A percentile compares a stretch with the other conserved stretches of the same genome.
Conservation (phyloP, 2,113 vertebrate species). For the Malaclemys terrapin region DNA sequence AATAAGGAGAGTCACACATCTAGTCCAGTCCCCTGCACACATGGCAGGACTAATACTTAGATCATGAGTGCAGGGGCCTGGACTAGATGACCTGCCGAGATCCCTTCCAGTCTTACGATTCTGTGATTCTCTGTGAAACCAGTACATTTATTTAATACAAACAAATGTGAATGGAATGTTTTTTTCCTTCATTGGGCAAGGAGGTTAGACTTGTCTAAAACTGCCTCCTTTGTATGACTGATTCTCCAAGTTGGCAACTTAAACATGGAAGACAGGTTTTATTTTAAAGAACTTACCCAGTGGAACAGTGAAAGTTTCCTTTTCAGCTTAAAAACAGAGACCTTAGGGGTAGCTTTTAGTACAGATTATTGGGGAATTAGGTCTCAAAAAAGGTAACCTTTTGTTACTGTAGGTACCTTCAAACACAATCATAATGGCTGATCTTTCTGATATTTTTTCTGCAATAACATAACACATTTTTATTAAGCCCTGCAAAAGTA, state of each 20-base stretch:
- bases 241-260: background rate
- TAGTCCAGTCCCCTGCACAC: too few relatives aligned
- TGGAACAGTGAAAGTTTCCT: constrained; percentile 4
- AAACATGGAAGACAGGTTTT: constrained; percentile 12
- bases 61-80: too few relatives aligned
- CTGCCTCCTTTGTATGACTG: background rate
- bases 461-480: background rate
- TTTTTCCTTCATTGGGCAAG: background rate
- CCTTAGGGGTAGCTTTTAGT: background rate
- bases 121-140: background rate
- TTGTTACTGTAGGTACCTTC: background rate
- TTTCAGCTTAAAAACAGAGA: background rate
- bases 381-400: background rate
- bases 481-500: background rate
- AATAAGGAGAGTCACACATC: background rate
- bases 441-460: background rate
- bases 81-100: too few relatives aligned
- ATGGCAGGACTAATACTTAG: too few relatives aligned
- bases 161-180: background rate
- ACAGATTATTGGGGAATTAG: background rate
- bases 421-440: background rate
- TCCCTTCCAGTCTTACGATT: too few relatives aligned
- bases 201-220: background rate
- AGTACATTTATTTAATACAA: background rate
- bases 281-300: background rate